phyloP scores from a whole-genome alignment of 2,797 vertebrate genomes.

The Danio kyathit region DNA sequence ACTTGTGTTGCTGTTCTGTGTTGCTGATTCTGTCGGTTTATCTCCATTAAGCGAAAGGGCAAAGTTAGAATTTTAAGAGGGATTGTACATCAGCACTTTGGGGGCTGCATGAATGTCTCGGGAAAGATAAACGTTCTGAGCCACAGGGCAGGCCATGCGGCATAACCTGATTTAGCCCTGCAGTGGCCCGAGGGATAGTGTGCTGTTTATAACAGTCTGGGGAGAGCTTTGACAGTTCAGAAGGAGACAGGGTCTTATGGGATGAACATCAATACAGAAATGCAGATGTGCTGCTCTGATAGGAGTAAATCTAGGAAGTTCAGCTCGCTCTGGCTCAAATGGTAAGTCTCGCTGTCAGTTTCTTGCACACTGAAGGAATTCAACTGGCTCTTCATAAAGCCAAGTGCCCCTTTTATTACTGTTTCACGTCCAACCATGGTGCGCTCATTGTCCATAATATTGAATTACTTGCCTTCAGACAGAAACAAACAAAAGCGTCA shows the following conservation, averaged over 20 bases:
- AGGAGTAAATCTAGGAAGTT: background rate
- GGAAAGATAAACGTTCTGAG: background rate
- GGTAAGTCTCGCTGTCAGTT: background rate
- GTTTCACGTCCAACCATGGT: no score
- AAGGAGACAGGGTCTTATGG: background rate
- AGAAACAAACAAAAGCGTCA: no score
- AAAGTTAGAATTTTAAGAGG: slow-evolving; percentile 4
- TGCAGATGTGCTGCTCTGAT: background rate
- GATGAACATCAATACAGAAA: background rate
- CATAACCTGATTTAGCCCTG: slow-evolving; percentile 27
- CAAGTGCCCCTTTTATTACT: no score
- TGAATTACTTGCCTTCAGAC: no score
- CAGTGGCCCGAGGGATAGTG: background rate
- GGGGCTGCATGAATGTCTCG: background rate
- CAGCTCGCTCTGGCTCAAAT: background rate
- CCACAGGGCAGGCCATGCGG: background rate
- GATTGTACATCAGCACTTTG: slow-evolving; percentile 9
- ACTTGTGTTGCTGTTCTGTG: background rate
- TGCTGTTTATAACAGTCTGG: slow-evolving; percentile 24
- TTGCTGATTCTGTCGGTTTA: slow-evolving; percentile 10
- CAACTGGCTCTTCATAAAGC: no score
- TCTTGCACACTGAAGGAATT: background rate
- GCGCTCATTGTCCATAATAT: no score
- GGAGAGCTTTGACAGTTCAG: slow-evolving; percentile 13
- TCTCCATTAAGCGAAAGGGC: slow-evolving; percentile 15